A percentile compares a stretch with the other conserved stretches of the same genome.
phyloP scores from a whole-genome alignment of 2,797 vertebrate genomes.

The Clamator glandarius region DNA sequence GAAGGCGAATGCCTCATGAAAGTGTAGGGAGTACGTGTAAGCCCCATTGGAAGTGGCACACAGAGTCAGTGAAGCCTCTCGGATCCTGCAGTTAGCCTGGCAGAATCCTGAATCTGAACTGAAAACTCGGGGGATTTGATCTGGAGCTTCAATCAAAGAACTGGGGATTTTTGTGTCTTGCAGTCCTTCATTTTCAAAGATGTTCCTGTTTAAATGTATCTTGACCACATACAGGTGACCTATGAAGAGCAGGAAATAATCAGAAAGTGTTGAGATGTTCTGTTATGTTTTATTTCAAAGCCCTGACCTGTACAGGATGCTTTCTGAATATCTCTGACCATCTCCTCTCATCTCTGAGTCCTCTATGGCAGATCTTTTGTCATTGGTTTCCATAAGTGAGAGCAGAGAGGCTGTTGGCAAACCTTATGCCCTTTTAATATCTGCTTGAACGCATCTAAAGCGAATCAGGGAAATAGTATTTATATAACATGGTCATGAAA shows the following conservation, averaged over 20 bases:
- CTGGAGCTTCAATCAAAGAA: background rate
- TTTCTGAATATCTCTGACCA: background rate
- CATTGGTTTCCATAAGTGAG: background rate
- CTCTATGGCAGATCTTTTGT: background rate
- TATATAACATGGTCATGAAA: slow-evolving; percentile 61
- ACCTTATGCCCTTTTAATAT: slow-evolving; percentile 7
- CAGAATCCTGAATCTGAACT: background rate
- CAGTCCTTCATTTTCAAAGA: background rate
- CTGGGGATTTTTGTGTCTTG: background rate
- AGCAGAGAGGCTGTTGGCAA: slow-evolving; percentile 22
- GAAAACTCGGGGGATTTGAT: background rate
- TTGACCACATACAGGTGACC: background rate
- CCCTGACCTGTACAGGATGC: background rate
- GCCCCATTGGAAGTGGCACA: background rate
- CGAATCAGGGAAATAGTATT: slow-evolving; percentile 51
- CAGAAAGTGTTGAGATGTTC: background rate
- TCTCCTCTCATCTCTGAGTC: background rate
- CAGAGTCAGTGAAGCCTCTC: background rate
- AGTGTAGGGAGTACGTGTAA: background rate
- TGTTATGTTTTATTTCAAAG: slow-evolving; percentile 17
- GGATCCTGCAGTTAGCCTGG: background rate
- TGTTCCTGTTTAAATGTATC: background rate
- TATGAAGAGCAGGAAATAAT: background rate
- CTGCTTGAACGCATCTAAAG: slow-evolving; percentile 43
- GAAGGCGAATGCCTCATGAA: background rate